These are phyloP conservation scores for Ctenomys sociabilis DNA, from an alignment of 2,113 vertebrate species.

Conservation along the genomic window DNA sequence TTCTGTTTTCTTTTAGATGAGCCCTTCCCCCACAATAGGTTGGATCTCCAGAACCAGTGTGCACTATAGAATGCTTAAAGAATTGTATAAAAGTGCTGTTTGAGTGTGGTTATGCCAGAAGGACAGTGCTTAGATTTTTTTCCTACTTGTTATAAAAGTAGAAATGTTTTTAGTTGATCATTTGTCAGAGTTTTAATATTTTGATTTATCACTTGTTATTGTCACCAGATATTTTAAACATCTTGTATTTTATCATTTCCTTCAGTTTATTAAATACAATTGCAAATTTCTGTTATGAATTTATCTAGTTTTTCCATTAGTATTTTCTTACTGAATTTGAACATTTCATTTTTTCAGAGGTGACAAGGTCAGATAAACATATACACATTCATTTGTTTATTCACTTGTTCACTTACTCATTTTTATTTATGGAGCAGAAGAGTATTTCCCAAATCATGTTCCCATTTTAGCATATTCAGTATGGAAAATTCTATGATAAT, in stretches of 20 bases:
- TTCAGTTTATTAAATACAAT: constrained; percentile 10
- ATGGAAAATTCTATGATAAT: background rate
- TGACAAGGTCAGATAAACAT: background rate
- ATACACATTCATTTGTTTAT: background rate
- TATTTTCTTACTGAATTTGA: background rate
- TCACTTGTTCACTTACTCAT: background rate
- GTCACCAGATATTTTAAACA: background rate
- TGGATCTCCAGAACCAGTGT: background rate
- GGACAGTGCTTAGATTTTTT: background rate
- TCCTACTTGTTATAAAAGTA: background rate
- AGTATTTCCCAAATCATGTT: constrained; percentile 10
- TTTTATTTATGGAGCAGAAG: background rate
- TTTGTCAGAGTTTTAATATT: background rate
- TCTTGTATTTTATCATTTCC: constrained; percentile 6
- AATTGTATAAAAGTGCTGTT: background rate
- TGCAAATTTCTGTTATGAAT: background rate
- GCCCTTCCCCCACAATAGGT: background rate
- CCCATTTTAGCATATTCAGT: constrained; percentile 46
- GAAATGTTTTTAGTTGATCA: background rate
- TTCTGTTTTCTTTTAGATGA: background rate
- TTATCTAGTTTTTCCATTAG: background rate
- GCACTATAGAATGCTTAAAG: background rate
- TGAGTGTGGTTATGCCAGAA: background rate
- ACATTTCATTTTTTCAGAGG: background rate
- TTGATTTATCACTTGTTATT: background rate